Base-by-base conservation (phyloP, 2,888 invertebrate species). In the Bombylius major region DNA sequence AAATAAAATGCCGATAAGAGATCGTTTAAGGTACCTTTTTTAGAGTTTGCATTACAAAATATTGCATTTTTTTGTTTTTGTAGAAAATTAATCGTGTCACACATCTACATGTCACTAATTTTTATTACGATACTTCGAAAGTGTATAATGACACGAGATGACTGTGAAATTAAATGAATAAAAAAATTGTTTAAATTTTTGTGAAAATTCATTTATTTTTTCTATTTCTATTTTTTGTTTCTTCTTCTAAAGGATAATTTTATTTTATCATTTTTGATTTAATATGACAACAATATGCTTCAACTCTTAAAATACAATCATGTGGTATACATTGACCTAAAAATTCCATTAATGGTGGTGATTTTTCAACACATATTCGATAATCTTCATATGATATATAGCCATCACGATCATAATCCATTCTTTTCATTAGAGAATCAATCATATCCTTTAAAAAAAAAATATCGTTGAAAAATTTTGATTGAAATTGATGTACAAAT, bases 381-480 rank as follows among this genome's bases (percentile, higher is more conserved):
- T 84, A 88, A 66, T 88, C 87, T 4, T 78, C 75, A 61, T 79
- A 82, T 14, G 82, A 84, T 33, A 89, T 82, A 56, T 82, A 76
- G 0, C 87, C 86, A 65, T 89, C 89, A 58, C 83, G 76, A 65
- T 90, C 89, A 0, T 77, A 60, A 65, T 89, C 89, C 79, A 89
- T 81, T 66, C 86, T 82, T 66, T 83, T 86, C 13, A 87, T 73
- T 63, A 86, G 75, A 31, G 84, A 79, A 63, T 86, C 86, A 1
- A 85, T 82, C 66, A 89, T 76, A 66, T 89, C 89, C 80, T 86
- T 42, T 0, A 44, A 53, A n/a, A 14, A 44, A 53, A n/a, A 14
- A 47, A n/a, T 14, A 47, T 52, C 8, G 4, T n/a, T 23, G 23
- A 23, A 23, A n/a, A 4, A 13, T 12, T 33, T 44, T 14, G 12